Evolutionary conservation across 2,797 vertebrate genomes (phyloP).

Genomic region (Sebastes trivittatus): DNA sequence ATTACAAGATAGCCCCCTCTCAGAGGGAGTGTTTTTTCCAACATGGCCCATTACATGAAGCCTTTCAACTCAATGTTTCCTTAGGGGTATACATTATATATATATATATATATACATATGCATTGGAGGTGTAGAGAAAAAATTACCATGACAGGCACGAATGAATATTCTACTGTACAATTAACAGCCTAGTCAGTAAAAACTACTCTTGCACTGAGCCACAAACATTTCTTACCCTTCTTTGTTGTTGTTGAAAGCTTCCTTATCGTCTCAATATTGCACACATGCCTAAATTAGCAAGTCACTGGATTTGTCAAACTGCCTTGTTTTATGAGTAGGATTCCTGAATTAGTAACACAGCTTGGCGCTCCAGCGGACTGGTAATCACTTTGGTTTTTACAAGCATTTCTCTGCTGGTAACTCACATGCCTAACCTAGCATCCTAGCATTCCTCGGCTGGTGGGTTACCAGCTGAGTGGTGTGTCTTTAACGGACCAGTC

Average conservation of each 20-base stretch:
- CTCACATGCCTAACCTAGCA: background rate
- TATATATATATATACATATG: background rate
- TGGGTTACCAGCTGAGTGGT: background rate
- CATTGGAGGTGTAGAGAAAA: conserved; percentile 20
- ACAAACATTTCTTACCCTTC: background rate
- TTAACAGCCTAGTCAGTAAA: conserved; percentile 34
- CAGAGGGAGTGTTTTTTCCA: conserved; percentile 15
- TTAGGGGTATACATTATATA: conserved; percentile 15
- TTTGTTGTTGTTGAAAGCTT: background rate
- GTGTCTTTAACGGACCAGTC: background rate
- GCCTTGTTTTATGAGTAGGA: background rate
- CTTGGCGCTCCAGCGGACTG: background rate
- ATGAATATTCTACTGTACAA: conserved; percentile 32
- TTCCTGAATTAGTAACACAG: background rate
- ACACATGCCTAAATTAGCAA: background rate
- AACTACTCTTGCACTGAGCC: conserved; percentile 30
- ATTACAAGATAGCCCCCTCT: conserved; percentile 48
- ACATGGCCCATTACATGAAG: conserved; percentile 43
- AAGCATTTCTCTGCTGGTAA: background rate
- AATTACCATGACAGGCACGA: conserved; percentile 26
- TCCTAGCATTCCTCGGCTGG: background rate
- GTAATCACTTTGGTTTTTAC: background rate
- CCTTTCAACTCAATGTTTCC: conserved; percentile 49
- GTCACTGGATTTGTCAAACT: background rate
- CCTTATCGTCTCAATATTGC: background rate